These are phyloP conservation scores for Megaceryle torquata DNA, from an alignment of 2,113 vertebrate species.

Conservation along the genomic window DNA sequence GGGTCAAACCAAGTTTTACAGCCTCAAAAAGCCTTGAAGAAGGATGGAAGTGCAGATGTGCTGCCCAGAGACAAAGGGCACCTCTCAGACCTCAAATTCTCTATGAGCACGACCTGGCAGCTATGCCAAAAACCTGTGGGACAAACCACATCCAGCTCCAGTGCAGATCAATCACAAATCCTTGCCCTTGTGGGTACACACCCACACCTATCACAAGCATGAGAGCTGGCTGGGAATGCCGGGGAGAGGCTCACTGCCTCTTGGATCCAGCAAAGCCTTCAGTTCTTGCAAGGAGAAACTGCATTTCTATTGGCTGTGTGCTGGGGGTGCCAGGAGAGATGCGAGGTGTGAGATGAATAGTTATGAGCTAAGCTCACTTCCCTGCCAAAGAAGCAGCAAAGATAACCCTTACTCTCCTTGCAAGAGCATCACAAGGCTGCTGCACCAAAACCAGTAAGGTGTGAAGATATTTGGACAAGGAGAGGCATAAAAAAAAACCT, in stretches of 20 bases:
- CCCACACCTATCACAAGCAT: not conserved
- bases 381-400: not conserved
- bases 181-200: not conserved
- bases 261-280: not conserved
- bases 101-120: not conserved
- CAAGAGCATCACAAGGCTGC: not conserved
- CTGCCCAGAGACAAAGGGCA: not conserved
- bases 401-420: not conserved
- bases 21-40: not conserved
- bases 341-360: fast-evolving
- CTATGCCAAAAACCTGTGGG: not conserved
- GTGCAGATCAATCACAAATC: fast-evolving
- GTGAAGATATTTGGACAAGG: not conserved
- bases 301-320: not conserved
- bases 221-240: not conserved
- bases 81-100: not conserved
- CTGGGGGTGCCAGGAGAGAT: not conserved
- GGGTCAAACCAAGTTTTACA: not conserved
- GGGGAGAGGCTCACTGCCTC: not conserved
- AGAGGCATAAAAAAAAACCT: not conserved
- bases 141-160: not conserved
- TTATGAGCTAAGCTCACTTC: not conserved
- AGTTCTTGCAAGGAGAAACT: not conserved
- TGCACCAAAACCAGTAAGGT: not conserved
- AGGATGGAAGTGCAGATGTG: not conserved